These are phyloP conservation scores for Phasia obesa DNA, from an alignment of 2,888 invertebrate species.

Conservation along the genomic window DNA sequence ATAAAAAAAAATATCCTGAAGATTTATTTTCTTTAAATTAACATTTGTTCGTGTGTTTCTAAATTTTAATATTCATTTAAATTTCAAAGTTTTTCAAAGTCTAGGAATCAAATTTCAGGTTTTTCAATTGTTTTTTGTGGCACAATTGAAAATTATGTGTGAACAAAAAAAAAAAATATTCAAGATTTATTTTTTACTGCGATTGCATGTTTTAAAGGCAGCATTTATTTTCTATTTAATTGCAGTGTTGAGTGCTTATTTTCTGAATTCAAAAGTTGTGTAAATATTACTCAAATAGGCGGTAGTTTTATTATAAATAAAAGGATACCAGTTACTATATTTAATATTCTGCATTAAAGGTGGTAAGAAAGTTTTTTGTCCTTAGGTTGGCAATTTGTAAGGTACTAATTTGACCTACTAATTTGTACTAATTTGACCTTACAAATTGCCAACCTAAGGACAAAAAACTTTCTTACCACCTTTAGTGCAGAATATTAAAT, in stretches of 20 bases:
- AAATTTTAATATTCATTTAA: constrained; percentile 39
- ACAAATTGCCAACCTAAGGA: no score
- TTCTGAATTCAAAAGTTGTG: constrained; percentile 3
- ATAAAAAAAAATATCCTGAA: constrained; percentile 35
- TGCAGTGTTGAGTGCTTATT: constrained; percentile 3
- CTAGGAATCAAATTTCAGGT: constrained; percentile 27
- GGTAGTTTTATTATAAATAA: no score
- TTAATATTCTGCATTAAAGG: no score
- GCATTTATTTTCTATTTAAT: constrained; percentile 30
- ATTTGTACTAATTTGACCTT: no score
- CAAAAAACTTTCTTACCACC: no score
- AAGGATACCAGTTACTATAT: not conserved
- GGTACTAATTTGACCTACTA: no score
- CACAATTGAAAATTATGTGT: constrained; percentile 11
- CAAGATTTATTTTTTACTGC: constrained; percentile 21
- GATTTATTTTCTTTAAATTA: not conserved
- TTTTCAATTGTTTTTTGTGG: constrained; percentile 38
- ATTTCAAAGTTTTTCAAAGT: constrained; percentile 50
- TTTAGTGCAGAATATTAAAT: no score
- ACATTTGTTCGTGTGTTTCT: constrained; percentile 6
- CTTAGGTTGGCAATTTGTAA: no score
- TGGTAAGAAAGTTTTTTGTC: no score
- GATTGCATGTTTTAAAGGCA: constrained; percentile 61
- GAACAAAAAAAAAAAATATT: constrained; percentile 12
- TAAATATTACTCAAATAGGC: no score